Percentiles rank a stretch among this genome's conserved stretches.
Conservation (phyloP, 1,140 invertebrate genomes). For the Maniola jurtina region DNA sequence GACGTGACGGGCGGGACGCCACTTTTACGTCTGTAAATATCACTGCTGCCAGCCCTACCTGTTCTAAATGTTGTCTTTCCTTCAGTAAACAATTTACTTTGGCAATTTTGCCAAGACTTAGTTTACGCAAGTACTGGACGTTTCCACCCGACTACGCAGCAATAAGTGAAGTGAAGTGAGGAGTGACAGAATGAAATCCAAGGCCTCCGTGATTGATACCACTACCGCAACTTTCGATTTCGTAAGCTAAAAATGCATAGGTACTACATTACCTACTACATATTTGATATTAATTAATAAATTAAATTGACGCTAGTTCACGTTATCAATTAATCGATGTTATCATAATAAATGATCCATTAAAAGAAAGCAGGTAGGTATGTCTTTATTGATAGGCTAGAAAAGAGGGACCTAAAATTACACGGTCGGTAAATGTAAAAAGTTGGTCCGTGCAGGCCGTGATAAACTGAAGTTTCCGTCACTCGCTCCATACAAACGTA, state of each 20-base stretch:
- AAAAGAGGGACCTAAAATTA: too few relatives aligned
- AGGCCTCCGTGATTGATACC: slow-evolving; percentile 13
- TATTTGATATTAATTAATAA: background rate
- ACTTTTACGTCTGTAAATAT: too few relatives aligned
- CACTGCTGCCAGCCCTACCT: too few relatives aligned
- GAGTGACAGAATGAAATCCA: slow-evolving; percentile 15
- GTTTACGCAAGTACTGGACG: slow-evolving; percentile 11
- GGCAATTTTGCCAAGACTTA: background rate
- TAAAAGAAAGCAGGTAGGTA: too few relatives aligned
- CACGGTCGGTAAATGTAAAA: too few relatives aligned
- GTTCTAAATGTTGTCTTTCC: too few relatives aligned
- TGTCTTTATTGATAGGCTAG: too few relatives aligned
- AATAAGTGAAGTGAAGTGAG: slow-evolving; percentile 12
- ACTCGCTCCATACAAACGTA: too few relatives aligned
- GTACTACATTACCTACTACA: background rate
- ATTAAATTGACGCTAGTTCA: background rate
- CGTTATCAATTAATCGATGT: background rate
- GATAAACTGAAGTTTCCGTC: too few relatives aligned
- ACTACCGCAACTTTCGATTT: slow-evolving; percentile 15
- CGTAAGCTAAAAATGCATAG: slow-evolving; percentile 10
- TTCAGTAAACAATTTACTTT: background rate
- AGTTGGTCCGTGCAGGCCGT: too few relatives aligned
- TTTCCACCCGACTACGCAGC: slow-evolving; percentile 12
- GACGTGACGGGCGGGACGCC: too few relatives aligned
- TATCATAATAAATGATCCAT: too few relatives aligned